Base-by-base conservation (phyloP, 1,140 invertebrate genomes). In the Diorhabda elongata region DNA sequence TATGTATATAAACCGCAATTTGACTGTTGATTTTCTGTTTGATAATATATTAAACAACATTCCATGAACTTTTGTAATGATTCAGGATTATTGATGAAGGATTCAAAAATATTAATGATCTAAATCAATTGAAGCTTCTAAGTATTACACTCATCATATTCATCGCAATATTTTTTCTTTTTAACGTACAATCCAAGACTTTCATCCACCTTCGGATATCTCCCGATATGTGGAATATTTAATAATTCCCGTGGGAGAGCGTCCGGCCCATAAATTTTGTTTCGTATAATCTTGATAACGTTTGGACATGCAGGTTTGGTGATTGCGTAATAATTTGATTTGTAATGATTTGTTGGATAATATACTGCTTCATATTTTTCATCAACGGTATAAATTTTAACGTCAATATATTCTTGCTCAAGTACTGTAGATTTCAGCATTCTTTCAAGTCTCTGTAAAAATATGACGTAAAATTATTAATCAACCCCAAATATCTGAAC, bases 341-440 rank as follows among this genome's bases (percentile, higher is more conserved):
- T 78, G 66, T 76, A 80, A 61, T 71, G 71, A 73, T 80, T 75
- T 0, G 61, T 58, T 3, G 82, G 81, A 71, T 86, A 85, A 72
- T 82, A 83, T 2, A 85, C 86, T 3, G 84, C 80, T 45, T 83
- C 72, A n/a, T 83, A 76, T 11, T 79, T 72, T 0, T 79, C 81
- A 78, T 86, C 83, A 0, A 85, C 82, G 67, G 77, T 77, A 69
- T 87, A 87, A 4, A 86, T 71, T 75, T 82, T 82, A 0, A 87
- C 81, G 73, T 88, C 86, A 45, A 87, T 79, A 4, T 82, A 79
- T 26, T 84, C 79, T 76, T 87, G 86, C 41, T 81, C 77, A 2
- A 87, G 71, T 0, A 81, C 80, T 2, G 81, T 80, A 45, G 84
- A 84, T 5, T 71, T n/a, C 4, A 88, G 60, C 82, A 86, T 84